Conservation (phyloP, 2,888 invertebrate species). For the Sarcophaga subvicina region DNA sequence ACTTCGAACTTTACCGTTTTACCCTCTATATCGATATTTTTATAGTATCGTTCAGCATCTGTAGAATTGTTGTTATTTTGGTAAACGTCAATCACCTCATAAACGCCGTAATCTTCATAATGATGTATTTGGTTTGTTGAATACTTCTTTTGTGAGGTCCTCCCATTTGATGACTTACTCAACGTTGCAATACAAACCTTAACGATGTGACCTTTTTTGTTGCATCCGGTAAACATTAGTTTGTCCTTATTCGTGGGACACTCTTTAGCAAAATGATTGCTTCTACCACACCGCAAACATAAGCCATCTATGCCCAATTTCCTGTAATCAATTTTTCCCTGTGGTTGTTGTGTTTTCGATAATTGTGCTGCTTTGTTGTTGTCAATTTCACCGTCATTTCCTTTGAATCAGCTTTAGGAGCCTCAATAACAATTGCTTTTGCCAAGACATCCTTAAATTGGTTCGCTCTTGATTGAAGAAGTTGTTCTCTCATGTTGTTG, state of each 20-base stretch:
- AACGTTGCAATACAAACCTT: slow-evolving; percentile 8
- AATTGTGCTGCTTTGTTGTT: neutral
- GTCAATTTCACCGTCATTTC: neutral
- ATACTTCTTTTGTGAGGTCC: neutral
- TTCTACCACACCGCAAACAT: slow-evolving; percentile 42
- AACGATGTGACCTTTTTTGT: neutral
- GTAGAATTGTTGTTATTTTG: slow-evolving; percentile 18
- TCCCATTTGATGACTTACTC: neutral
- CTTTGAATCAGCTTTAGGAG: too few relatives aligned
- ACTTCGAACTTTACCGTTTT: neutral
- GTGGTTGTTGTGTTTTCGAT: neutral
- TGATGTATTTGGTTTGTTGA: neutral
- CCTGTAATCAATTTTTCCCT: neutral
- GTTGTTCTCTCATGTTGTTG: slow-evolving; percentile 35
- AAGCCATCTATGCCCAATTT: slow-evolving; percentile 28
- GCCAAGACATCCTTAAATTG: slow-evolving; percentile 17
- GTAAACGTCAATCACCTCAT: slow-evolving; percentile 6
- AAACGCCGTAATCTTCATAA: neutral
- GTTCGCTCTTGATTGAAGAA: slow-evolving; percentile 2
- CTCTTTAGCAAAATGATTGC: slow-evolving; percentile 37
- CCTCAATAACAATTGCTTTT: slow-evolving; percentile 43
- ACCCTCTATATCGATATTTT: too few relatives aligned
- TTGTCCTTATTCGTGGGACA: slow-evolving; percentile 31
- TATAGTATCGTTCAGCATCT: neutral
- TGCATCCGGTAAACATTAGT: neutral